Percentiles rank a stretch among this genome's conserved stretches.
phyloP scores from a whole-genome alignment of 2,797 vertebrate genomes.

The Phaenicophaeus curvirostris region DNA sequence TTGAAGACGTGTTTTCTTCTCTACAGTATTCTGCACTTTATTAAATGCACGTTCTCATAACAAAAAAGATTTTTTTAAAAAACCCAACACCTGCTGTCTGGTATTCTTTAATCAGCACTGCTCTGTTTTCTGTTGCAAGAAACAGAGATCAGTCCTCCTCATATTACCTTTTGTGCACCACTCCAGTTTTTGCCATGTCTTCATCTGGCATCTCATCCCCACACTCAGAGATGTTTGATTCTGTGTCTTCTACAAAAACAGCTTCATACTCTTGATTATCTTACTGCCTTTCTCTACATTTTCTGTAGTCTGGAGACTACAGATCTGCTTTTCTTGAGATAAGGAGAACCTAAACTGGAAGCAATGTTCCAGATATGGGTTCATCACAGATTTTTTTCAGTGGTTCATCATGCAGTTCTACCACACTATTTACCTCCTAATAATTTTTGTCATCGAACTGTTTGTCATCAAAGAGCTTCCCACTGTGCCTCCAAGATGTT shows the following conservation, averaged over 20 bases:
- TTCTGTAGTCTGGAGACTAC: not conserved
- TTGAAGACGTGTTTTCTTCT: not conserved
- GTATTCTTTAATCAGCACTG: not conserved
- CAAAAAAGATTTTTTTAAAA: not conserved
- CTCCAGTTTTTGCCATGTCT: not conserved
- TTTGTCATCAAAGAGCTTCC: not conserved
- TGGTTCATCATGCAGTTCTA: not conserved
- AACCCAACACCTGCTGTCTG: not conserved
- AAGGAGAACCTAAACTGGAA: not conserved
- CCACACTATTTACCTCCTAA: not conserved
- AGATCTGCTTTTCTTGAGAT: not conserved
- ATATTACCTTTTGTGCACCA: not conserved
- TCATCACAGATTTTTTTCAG: not conserved
- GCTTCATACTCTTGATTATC: not conserved
- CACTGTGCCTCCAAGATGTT: constrained; percentile 9
- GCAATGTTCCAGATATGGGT: not conserved
- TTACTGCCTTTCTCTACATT: not conserved
- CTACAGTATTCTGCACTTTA: not conserved
- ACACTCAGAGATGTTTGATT: not conserved
- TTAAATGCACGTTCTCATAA: not conserved
- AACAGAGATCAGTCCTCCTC: not conserved
- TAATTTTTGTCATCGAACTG: not conserved
- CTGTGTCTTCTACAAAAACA: not conserved
- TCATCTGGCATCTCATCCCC: not conserved
- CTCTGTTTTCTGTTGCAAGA: not conserved